Evolutionary conservation across 1,140 invertebrate genomes (phyloP).

Genomic region (Danaus melanippus): DNA sequence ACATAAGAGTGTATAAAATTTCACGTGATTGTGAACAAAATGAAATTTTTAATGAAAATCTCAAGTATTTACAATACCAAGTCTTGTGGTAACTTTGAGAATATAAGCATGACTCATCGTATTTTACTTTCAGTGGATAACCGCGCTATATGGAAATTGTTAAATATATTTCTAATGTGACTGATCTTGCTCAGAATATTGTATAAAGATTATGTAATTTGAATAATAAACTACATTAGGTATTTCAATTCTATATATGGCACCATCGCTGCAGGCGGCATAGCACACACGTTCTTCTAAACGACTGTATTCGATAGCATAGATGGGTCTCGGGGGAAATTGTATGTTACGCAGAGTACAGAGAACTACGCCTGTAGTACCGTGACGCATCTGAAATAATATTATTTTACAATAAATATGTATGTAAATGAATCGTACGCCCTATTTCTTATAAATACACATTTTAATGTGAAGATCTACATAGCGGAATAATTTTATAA

Average conservation of each 20-base stretch:
- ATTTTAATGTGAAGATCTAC: not conserved
- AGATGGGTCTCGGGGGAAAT: constrained; percentile 57
- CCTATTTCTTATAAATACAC: not conserved
- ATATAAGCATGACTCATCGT: too few species aligned
- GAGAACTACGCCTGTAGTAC: constrained; percentile 50
- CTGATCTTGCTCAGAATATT: too few species aligned
- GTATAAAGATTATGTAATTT: too few species aligned
- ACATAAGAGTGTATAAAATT: too few species aligned
- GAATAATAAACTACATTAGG: constrained; percentile 36
- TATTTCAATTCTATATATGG: constrained; percentile 56
- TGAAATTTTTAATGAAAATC: too few species aligned
- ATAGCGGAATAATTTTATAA: not conserved
- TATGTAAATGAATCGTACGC: too few species aligned
- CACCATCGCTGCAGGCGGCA: constrained; percentile 52
- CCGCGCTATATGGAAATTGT: not conserved
- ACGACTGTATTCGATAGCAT: constrained; percentile 47
- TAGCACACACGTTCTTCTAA: constrained; percentile 56
- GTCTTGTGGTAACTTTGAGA: too few species aligned
- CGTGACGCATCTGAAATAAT: constrained; percentile 51
- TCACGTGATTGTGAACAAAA: too few species aligned
- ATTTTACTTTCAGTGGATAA: too few species aligned
- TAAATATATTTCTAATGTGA: too few species aligned
- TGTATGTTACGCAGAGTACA: constrained; percentile 55
- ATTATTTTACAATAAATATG: constrained; percentile 4
- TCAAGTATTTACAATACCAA: too few species aligned